Evolutionary conservation across 53 echinoderm and acorn worm genomes (phyloP).

Genomic region (Echinometra lucunter): DNA sequence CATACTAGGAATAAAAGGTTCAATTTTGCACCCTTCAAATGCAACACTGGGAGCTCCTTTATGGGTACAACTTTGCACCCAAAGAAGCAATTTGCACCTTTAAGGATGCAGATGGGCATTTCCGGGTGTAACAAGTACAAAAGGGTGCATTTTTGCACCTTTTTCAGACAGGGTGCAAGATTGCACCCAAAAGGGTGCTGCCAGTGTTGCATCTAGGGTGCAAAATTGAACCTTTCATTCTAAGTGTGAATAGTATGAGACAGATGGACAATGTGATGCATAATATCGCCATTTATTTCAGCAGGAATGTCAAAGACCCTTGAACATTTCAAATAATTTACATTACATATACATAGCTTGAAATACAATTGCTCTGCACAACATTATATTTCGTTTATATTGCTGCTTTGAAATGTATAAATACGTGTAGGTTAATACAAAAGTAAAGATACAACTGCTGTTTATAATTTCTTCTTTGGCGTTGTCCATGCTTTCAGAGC

Average conservation of each 20-base stretch:
- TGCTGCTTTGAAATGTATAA: background rate
- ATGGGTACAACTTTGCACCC: too few relatives aligned
- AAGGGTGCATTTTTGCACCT: too few relatives aligned
- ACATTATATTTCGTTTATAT: background rate
- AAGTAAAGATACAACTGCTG: background rate
- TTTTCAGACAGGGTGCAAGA: too few relatives aligned
- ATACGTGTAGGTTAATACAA: background rate
- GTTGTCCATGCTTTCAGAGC: background rate
- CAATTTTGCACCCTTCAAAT: too few relatives aligned
- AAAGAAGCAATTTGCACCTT: too few relatives aligned
- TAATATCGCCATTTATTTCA: slow-evolving; percentile 11
- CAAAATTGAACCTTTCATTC: too few relatives aligned
- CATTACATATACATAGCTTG: background rate
- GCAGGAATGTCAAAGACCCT: background rate
- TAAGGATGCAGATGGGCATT: too few relatives aligned
- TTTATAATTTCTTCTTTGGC: background rate
- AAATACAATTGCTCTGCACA: background rate
- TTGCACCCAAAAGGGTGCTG: too few relatives aligned
- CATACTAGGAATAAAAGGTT: too few relatives aligned
- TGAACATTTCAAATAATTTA: background rate
- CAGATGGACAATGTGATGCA: background rate
- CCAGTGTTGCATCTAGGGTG: too few relatives aligned
- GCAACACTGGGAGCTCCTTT: too few relatives aligned
- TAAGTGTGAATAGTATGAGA: background rate
- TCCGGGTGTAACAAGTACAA: too few relatives aligned